Evolutionary conservation across 2,797 vertebrate genomes (phyloP).

Genomic region (Tragopan temminckii): DNA sequence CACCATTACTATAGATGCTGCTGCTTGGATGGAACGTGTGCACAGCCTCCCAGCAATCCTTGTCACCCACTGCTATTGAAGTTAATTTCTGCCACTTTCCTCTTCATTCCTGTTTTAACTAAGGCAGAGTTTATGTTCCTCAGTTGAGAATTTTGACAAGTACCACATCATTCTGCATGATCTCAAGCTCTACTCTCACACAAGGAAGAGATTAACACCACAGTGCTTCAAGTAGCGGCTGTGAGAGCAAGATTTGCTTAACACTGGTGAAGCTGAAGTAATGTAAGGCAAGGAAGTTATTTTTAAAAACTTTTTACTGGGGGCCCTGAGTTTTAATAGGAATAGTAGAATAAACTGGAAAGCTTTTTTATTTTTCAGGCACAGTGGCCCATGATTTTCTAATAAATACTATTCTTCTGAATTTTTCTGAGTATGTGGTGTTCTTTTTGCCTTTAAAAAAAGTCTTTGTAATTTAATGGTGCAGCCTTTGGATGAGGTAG

Average conservation of each 20-base stretch:
- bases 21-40: background rate
- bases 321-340: background rate
- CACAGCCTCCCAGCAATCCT: background rate
- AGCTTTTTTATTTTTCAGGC: background rate
- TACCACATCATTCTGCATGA: background rate
- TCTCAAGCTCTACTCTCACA: rapidly evolving
- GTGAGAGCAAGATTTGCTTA: background rate
- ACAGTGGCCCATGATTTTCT: background rate
- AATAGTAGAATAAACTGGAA: background rate
- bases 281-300: background rate
- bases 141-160: background rate
- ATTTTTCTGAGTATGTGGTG: background rate
- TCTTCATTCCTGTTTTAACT: background rate
- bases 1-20: background rate
- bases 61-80: rapidly evolving
- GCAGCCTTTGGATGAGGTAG: background rate
- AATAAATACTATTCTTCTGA: background rate
- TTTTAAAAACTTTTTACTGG: background rate
- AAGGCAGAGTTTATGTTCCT: background rate
- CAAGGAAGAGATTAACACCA: too few species aligned
- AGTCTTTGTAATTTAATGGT: background rate
- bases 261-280: background rate
- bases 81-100: background rate
- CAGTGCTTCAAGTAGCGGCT: background rate
- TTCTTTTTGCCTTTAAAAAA: background rate